phyloP scores from a whole-genome alignment of 2,113 vertebrate genomes.

The Cercocebus atys region DNA sequence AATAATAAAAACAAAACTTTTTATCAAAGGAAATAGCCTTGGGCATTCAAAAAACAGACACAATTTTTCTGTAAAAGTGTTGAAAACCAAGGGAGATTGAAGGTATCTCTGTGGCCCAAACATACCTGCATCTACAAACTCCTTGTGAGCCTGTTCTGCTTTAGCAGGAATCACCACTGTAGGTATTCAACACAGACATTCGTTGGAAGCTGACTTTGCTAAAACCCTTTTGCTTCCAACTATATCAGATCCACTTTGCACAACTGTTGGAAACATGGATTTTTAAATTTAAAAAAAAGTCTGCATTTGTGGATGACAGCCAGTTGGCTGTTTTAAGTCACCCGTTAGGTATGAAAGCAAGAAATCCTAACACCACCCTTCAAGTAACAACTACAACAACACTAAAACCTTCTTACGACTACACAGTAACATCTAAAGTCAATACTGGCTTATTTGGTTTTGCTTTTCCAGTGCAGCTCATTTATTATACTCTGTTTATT shows the following conservation, averaged over 20 bases:
- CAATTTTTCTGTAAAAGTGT: neutral
- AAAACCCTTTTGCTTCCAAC: neutral
- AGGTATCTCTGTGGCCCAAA: no score
- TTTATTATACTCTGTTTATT: neutral
- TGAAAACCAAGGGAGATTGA: neutral
- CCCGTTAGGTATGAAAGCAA: neutral
- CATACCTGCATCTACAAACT: neutral
- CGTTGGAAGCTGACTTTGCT: neutral
- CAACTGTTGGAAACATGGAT: neutral
- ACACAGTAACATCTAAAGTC: fast-evolving
- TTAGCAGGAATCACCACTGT: no score
- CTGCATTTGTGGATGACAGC: neutral
- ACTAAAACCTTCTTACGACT: neutral
- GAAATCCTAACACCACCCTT: neutral
- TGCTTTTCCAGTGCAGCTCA: fast-evolving
- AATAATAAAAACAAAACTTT: neutral
- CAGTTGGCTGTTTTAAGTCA: neutral
- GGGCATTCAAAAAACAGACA: neutral
- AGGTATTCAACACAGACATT: neutral
- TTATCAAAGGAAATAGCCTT: neutral
- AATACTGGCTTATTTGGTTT: fast-evolving
- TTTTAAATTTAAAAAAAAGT: neutral
- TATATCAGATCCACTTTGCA: neutral
- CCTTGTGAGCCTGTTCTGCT: neutral
- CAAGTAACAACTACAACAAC: neutral